Conservation (phyloP, 2,113 vertebrate species). For the Daboia siamensis region DNA sequence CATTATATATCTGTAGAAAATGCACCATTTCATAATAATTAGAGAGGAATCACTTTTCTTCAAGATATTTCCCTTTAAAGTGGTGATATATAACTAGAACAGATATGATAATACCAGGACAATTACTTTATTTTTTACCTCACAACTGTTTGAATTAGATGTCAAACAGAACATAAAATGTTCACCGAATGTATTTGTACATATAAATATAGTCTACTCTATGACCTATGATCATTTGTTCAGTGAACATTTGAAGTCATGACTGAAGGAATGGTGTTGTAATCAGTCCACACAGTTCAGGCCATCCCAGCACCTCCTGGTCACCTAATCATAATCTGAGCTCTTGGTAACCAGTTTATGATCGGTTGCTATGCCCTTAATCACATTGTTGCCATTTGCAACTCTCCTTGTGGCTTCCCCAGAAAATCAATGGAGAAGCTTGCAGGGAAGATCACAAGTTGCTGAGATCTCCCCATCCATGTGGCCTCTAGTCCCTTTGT, state of each 20-base stretch:
- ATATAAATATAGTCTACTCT: not conserved
- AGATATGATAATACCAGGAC: not conserved
- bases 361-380: not conserved
- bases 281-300: not conserved
- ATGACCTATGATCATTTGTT: not conserved
- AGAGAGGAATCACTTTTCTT: slow-evolving; percentile 31
- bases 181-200: not conserved
- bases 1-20: slow-evolving; percentile 60
- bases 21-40: not conserved
- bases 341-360: not conserved
- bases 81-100: not conserved
- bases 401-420: not conserved
- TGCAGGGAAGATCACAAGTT: not conserved
- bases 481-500: not conserved
- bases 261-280: not conserved
- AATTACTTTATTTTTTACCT: not conserved
- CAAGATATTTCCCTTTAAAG: not conserved
- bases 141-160: not conserved
- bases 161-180: not conserved
- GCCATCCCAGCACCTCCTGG: not conserved
- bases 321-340: not conserved
- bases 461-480: not conserved
- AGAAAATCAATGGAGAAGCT: not conserved
- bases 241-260: not conserved
- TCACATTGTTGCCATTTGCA: not conserved